These are phyloP conservation scores for Leptopilina boulardi DNA, from an alignment of 1,140 invertebrate species.

Conservation along the genomic window DNA sequence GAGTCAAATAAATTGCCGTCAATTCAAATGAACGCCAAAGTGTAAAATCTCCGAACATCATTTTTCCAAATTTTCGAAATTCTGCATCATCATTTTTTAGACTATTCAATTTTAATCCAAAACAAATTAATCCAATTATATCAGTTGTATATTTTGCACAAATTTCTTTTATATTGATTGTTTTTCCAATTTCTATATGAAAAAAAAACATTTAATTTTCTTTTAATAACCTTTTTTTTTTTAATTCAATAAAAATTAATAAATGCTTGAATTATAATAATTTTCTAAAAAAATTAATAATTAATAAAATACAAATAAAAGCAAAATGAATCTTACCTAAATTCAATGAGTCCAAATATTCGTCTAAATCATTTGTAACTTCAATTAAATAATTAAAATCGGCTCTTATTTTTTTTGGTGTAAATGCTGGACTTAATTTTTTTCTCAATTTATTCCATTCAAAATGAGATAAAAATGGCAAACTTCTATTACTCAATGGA, in stretches of 20 bases:
- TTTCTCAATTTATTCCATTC: background rate
- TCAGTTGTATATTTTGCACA: background rate
- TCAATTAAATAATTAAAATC: background rate
- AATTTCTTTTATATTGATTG: background rate
- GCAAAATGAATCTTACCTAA: too few relatives aligned
- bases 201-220: background rate
- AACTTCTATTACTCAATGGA: background rate
- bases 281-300: constrained; percentile 15
- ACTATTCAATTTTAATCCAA: background rate
- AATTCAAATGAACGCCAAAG: background rate
- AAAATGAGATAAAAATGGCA: background rate
- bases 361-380: background rate
- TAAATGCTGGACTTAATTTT: background rate
- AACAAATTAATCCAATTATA: background rate
- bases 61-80: background rate
- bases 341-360: background rate
- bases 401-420: background rate
- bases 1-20: background rate
- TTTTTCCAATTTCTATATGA: background rate
- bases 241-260: constrained; percentile 28
- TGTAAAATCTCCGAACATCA: background rate
- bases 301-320: constrained; percentile 32
- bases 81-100: background rate
- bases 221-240: constrained; percentile 3
- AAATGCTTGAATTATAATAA: background rate